Base-by-base conservation (phyloP, 2,888 invertebrate genomes). In the Hirtodrosophila alboralis region DNA sequence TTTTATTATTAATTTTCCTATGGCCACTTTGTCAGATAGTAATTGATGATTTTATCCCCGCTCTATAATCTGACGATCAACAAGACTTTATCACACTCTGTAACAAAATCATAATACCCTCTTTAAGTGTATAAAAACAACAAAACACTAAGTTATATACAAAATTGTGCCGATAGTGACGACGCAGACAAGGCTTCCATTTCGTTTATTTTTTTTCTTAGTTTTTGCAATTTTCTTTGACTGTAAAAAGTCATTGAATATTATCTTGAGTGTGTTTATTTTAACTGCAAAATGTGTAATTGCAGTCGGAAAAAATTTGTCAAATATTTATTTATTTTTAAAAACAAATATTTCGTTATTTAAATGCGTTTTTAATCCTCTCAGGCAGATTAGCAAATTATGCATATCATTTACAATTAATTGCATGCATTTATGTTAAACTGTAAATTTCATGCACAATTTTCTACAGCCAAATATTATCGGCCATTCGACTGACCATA, bases 401-500 rank as follows among this genome's bases (percentile, higher is more conserved):
- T 69, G 59, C 52, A 60, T 57, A 58, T 77, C 28, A 60, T 53
- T 68, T 65, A 37, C 57, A 56, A 69, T 67, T 69, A 77, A 69
- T 77, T 84, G 33, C 34, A 40, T 47, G 52, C 37, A 75, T 58
- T 80, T 28, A 34, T 28, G 64, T 79, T 36, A 62, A 57, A 37
- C 59, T 47, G 48, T 33, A 57, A 76, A 80, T 75, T 76, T 40
- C 16, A 58, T 34, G 58, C 43, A 44, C 44, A 36, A 58, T 57
- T 63, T 58, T 49, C 38, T 26, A 47, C 38, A 9, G 13, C 13
- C 23, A 9, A 40, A 61, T 44, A 18, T 36, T 28, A 43, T 67
- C 37, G 26, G 33, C 4, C 38, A 47, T 28, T 45, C 6, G 49
- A 41, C 47, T 36, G 27, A 48, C 23, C 48, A 48, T 14, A 37